Conservation (phyloP, 2,797 vertebrate species). For the Selene dorsalis region DNA sequence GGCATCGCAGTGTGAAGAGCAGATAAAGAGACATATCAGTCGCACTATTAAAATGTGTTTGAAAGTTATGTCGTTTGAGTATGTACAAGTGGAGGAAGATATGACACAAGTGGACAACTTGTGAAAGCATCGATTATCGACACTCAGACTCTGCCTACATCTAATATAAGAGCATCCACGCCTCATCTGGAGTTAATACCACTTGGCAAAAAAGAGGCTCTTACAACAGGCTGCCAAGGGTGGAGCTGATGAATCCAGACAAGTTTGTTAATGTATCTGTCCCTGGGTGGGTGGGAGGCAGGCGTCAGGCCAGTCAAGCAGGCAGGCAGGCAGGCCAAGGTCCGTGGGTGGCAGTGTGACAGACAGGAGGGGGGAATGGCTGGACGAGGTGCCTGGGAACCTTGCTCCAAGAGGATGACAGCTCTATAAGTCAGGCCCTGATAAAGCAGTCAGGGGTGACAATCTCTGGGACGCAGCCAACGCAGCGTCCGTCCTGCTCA, state of each 20-base stretch:
- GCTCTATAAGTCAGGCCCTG: slow-evolving; percentile 78
- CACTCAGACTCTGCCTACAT: slow-evolving; percentile 10
- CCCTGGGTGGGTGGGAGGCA: slow-evolving; percentile 49
- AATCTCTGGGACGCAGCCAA: slow-evolving; percentile 78
- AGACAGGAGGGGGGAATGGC: slow-evolving; percentile 51
- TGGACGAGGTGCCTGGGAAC: slow-evolving; percentile 75
- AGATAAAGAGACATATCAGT: slow-evolving; percentile 41
- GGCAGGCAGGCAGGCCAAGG: slow-evolving; percentile 57
- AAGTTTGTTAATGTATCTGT: slow-evolving; percentile 54
- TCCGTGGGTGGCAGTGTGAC: slow-evolving; percentile 68
- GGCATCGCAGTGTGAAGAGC: slow-evolving; percentile 8
- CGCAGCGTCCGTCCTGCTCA: slow-evolving; percentile 78
- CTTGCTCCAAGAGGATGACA: slow-evolving; percentile 75
- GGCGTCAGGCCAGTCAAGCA: slow-evolving; percentile 47
- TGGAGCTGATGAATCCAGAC: slow-evolving; percentile 66
- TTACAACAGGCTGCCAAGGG: slow-evolving; percentile 49
- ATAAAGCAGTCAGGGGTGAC: slow-evolving; percentile 81
- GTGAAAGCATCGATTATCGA: slow-evolving; percentile 19
- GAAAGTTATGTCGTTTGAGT: slow-evolving; percentile 15
- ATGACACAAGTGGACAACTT: background rate
- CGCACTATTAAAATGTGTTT: slow-evolving; percentile 23
- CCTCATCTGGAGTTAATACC: slow-evolving; percentile 58
- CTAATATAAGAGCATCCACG: slow-evolving; percentile 38
- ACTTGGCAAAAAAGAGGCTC: slow-evolving; percentile 49
- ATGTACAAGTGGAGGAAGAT: background rate